Conservation (phyloP, 2,113 vertebrate species). For the Cyprinodon variegatus region DNA sequence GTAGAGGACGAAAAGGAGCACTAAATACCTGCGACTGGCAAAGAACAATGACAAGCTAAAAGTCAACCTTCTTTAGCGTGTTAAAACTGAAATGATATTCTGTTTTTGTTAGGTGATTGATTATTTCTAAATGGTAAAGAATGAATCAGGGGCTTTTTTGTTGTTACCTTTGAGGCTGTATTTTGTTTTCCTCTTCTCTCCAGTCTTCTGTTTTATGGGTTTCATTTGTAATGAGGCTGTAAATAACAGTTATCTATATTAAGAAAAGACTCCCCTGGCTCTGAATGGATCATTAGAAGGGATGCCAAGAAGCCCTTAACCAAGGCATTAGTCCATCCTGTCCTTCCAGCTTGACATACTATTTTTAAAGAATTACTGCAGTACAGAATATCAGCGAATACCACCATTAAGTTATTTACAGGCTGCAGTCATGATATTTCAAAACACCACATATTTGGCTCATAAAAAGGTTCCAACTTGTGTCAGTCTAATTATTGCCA, state of each 20-base stretch:
- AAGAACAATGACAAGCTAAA: neutral
- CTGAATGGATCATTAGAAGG: constrained; percentile 55
- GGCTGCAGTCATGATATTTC: neutral
- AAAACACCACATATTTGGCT: neutral
- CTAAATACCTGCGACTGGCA: neutral
- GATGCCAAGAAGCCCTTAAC: constrained; percentile 42
- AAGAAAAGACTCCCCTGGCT: constrained; percentile 49
- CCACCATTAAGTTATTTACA: constrained; percentile 43
- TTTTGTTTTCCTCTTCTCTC: constrained; percentile 29
- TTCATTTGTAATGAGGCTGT: constrained; percentile 57
- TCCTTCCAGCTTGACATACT: constrained; percentile 39
- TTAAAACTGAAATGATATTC: neutral
- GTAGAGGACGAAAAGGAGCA: neutral
- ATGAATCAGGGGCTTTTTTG: neutral
- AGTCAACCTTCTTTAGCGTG: neutral
- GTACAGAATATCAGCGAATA: constrained; percentile 14
- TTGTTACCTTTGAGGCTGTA: neutral
- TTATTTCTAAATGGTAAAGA: neutral
- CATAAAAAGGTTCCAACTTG: neutral
- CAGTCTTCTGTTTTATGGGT: constrained; percentile 40
- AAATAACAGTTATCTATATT: constrained; percentile 64
- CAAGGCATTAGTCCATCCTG: constrained; percentile 35
- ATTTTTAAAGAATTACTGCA: constrained; percentile 46
- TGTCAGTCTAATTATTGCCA: neutral
- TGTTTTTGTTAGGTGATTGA: neutral